Conservation (phyloP, 2,797 vertebrate genomes). For the Hybognathus amarus region DNA sequence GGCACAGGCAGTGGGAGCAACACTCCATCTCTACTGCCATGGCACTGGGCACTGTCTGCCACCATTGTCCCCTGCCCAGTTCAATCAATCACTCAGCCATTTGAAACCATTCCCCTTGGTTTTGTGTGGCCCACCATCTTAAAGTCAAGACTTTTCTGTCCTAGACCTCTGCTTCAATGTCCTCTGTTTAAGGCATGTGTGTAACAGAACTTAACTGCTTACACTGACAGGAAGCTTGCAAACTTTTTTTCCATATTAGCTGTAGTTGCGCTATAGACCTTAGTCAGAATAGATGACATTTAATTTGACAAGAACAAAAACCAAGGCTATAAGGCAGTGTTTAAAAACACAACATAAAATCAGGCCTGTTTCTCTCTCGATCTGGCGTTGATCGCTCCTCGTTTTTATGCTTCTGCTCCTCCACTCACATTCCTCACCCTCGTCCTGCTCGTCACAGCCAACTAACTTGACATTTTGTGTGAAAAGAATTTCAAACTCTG, state of each 20-base stretch:
- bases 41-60: conserved; percentile 43
- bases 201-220: background rate
- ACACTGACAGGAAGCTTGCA: background rate
- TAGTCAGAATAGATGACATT: background rate
- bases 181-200: background rate
- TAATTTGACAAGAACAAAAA: background rate
- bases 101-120: conserved; percentile 35
- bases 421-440: too few species aligned
- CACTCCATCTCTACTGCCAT: conserved; percentile 28
- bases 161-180: conserved; percentile 27
- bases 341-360: background rate
- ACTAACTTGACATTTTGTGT: too few species aligned
- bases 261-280: background rate
- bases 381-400: too few species aligned
- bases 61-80: conserved; percentile 31
- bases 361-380: too few species aligned
- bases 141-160: conserved; percentile 20
- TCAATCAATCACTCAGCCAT: conserved; percentile 49
- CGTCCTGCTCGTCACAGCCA: too few species aligned
- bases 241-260: background rate
- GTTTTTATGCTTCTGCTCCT: too few species aligned
- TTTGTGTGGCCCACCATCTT: conserved; percentile 10
- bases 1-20: conserved; percentile 32
- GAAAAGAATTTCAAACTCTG: too few species aligned
- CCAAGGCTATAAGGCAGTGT: background rate